Conservation (phyloP, 2,797 vertebrate genomes). For the Monodelphis domestica region DNA sequence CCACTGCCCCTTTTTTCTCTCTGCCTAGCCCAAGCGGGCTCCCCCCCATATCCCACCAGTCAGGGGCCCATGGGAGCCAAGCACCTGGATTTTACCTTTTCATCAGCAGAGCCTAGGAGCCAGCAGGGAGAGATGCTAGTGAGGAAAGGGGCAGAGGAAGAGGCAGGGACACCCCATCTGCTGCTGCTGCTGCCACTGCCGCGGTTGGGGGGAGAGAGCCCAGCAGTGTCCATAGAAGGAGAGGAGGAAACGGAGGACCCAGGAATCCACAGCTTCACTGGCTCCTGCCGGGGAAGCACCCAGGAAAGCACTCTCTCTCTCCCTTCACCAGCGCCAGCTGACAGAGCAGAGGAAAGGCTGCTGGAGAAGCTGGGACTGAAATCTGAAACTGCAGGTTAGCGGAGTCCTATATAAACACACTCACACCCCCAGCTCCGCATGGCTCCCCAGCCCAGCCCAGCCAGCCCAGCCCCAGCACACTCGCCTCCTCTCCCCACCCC, state of each 20-base stretch:
- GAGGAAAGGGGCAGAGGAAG: constrained; percentile 15
- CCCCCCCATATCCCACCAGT: neutral
- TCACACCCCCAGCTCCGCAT: constrained; percentile 59
- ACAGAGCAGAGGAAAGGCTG: constrained; percentile 59
- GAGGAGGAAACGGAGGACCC: constrained; percentile 2
- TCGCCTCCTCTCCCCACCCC: constrained; percentile 72
- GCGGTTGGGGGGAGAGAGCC: neutral
- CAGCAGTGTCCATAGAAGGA: constrained; percentile 45
- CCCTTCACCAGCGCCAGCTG: constrained; percentile 25
- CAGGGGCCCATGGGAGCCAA: neutral
- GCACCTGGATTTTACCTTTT: constrained; percentile 70
- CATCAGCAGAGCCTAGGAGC: constrained; percentile 27
- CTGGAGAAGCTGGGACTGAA: constrained; percentile 80
- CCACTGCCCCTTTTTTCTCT: neutral
- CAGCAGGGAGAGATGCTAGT: constrained; percentile 2
- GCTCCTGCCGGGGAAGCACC: constrained; percentile 35
- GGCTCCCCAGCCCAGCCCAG: constrained; percentile 57
- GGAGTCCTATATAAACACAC: constrained; percentile 78
- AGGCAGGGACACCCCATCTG: neutral
- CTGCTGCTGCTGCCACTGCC: neutral
- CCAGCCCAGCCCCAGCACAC: constrained; percentile 48
- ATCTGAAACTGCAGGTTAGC: constrained; percentile 83
- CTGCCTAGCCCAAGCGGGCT: neutral
- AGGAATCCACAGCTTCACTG: constrained; percentile 18
- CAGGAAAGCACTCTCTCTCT: constrained; percentile 15